phyloP scores from a whole-genome alignment of 2,797 vertebrate species.

The Cyprinella venusta region DNA sequence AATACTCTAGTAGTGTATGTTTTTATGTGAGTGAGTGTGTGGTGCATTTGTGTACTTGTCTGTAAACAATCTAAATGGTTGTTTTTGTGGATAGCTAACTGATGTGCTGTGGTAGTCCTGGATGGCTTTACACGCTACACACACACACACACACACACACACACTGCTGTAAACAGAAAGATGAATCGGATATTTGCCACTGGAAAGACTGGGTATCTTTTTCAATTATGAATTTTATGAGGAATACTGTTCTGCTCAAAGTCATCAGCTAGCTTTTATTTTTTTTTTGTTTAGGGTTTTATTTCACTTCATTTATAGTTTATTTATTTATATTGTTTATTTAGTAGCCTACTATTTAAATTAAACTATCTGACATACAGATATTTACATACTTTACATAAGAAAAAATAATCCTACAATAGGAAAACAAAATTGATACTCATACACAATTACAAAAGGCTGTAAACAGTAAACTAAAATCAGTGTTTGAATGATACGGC shows the following conservation, averaged over 20 bases:
- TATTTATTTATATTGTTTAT: neutral
- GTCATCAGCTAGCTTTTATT: neutral
- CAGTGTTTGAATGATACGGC: too few relatives aligned
- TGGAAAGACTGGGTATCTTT: slow-evolving; percentile 22
- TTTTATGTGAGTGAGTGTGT: slow-evolving; percentile 32
- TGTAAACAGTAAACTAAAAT: too few relatives aligned
- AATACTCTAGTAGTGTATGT: slow-evolving; percentile 42
- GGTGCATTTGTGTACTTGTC: slow-evolving; percentile 34
- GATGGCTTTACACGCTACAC: slow-evolving; percentile 26
- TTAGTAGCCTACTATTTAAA: neutral
- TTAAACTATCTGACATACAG: neutral
- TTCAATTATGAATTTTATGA: neutral
- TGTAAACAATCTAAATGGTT: slow-evolving; percentile 46
- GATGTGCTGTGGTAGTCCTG: slow-evolving; percentile 40
- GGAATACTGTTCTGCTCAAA: neutral
- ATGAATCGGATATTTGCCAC: slow-evolving; percentile 7
- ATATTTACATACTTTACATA: neutral
- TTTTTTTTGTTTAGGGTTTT: neutral
- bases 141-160: slow-evolving; percentile 35
- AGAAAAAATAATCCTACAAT: neutral
- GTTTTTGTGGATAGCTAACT: slow-evolving; percentile 42
- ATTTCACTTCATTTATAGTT: neutral
- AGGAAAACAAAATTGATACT: neutral
- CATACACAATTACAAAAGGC: neutral
- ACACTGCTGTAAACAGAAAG: slow-evolving; percentile 30